Base-by-base conservation (phyloP, 2,888 invertebrate species). In the Plemyria rubiginata region DNA sequence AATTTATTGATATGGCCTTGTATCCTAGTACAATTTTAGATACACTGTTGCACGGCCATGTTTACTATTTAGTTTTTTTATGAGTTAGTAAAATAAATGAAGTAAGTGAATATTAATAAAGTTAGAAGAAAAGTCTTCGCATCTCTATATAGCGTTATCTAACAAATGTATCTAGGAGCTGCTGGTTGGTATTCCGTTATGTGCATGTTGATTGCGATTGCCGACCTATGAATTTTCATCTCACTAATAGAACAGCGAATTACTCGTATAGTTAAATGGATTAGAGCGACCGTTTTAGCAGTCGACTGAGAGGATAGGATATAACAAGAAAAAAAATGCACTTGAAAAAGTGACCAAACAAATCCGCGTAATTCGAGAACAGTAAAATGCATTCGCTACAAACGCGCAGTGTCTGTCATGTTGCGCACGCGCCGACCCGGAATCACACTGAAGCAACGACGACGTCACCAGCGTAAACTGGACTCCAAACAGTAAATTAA, bases 371-470 rank as follows among this genome's bases (percentile, higher is more conserved):
- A 43, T n/a, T 50, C 50, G 15, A 49, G 40, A 36, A 49, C 16
- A 49, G 49, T 9, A 38, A 50, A 52, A 52, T 67, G 65, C 67
- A 65, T 67, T 67, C 54, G 70, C 75, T 64, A 65, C 68, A 78
- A 68, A 66, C 63, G 67, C 72, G 69, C 65, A 68, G n/a, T 29
- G 41, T 45, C 72, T 75, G 71, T 72, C 72, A 72, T 72, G 70
- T 71, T 78, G 82, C 82, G 78, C 82, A 79, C 76, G 76, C 82
- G 77, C 66, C 82, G 82, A 81, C 78, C 83, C 80, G 84, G 82
- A 85, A 84, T 80, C 76, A 46, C 40, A 40, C 61, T 52, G 16
- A 9, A 38, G 28, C 16, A 48, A 57, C 13, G 11, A 45, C 9
- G 32, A 13, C 72, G 75, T 67, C 56, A 70, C 84, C 84, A 81